phyloP scores from a whole-genome alignment of 2,113 vertebrate species.

The Sisor rabdophorus region DNA sequence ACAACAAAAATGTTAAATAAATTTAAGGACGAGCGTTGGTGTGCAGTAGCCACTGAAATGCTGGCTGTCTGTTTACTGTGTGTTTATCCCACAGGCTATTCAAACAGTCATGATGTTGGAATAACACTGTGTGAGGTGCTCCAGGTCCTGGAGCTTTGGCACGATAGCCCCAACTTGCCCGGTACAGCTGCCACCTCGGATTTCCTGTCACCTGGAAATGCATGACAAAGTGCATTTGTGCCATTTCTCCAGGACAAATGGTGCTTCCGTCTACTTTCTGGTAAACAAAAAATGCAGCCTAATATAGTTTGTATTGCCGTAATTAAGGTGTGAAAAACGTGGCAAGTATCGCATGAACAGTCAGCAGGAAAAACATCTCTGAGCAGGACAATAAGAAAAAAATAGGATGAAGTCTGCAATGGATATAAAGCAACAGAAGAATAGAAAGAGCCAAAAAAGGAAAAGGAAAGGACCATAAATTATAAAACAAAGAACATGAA shows the following conservation, averaged over 20 bases:
- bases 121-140: slow-evolving; percentile 6
- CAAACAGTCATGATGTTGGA: slow-evolving; percentile 25
- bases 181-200: slow-evolving; percentile 26
- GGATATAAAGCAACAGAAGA: no score
- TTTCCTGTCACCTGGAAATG: slow-evolving; percentile 16
- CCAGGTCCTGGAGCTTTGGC: slow-evolving; percentile 35
- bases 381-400: no score
- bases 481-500: no score
- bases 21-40: background rate
- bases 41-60: background rate
- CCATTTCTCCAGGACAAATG: background rate
- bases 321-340: no score
- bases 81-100: slow-evolving; percentile 16
- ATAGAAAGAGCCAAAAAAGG: no score
- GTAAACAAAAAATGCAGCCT: background rate
- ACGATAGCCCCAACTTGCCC: slow-evolving; percentile 12
- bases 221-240: no score
- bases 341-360: no score
- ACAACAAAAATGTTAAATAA: background rate
- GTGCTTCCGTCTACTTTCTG: background rate
- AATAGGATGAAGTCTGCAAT: no score
- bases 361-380: background rate
- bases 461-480: no score
- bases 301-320: no score
- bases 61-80: slow-evolving; percentile 26